Base-by-base conservation (phyloP, 2,888 invertebrate species). In the Ramazzottius varieornatus region DNA sequence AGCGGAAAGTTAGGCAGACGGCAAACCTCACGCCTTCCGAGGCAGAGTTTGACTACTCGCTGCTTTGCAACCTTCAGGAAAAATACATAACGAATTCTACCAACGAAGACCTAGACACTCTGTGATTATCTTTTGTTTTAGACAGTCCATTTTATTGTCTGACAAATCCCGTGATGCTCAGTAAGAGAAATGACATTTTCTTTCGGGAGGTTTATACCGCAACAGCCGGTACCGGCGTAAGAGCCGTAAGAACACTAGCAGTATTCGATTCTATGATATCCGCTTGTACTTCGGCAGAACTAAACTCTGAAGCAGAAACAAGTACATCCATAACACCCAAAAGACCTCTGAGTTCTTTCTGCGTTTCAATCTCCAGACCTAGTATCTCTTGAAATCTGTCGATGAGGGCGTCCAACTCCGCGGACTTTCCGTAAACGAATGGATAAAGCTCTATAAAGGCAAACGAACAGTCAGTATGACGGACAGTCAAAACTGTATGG, bases 361-460 rank as follows among this genome's bases (percentile, higher is more conserved):
- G 73, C 67, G 73, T 74, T 1, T 68, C 65, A 1, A 75, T 80
- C 77, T 90, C 89, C 67, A 81, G 80, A 68, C 81, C 78, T 32
- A 90, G 76, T 67, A 82, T 78, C 64, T 80, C 76, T 46, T 80
- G 77, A 1, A 91, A 77, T 13, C 80, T 75, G 65, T 79, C 78
- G 70, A 88, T 82, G 67, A 83, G 75, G 68, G 80, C 78, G 63
- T 83, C 79, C 46, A 84, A 78, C 67, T 82, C 79, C 29, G 83
- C 80, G 32, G 83, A 82, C 70, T 70, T 70, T 20, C 69, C 80
- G 75, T 68, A 82, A 79, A 69, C 69, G 16, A 68, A 68, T 32
- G 68, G 67, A 67, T 74, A 73, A 63, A 72, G 67, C 68, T 73
- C 74, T 73, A 70, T 33, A 71, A 70, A 65, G 65, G 63, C 65